Conservation (phyloP, 2,113 vertebrate genomes). For the Brachypodius melanocephalos region DNA sequence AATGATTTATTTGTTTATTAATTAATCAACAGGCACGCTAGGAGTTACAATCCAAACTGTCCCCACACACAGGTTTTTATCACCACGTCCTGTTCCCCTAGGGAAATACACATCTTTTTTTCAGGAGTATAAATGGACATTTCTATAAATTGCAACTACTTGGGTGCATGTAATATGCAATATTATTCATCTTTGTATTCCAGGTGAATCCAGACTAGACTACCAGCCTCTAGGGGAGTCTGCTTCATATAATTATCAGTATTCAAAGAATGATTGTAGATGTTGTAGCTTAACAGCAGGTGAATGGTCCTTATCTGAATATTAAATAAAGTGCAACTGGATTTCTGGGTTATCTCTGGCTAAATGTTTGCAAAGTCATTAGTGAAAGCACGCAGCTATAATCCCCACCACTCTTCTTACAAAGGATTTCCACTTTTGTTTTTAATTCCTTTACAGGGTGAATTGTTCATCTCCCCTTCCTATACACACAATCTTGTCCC, state of each 20-base stretch:
- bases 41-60: conserved; percentile 12
- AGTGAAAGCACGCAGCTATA: conserved; percentile 33
- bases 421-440: conserved; percentile 35
- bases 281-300: conserved; percentile 72
- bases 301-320: conserved; percentile 71
- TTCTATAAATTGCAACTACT: conserved; percentile 62
- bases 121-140: conserved; percentile 44
- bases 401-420: conserved; percentile 15
- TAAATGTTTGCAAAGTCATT: conserved; percentile 65
- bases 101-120: conserved; percentile 42
- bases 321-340: conserved; percentile 69
- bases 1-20: conserved; percentile 49
- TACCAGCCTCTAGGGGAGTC: conserved; percentile 64
- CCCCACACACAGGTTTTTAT: conserved; percentile 37
- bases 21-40: conserved; percentile 32
- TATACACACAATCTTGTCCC: not conserved
- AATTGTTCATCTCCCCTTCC: conserved; percentile 11
- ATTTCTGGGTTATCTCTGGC: conserved; percentile 56
- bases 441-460: conserved; percentile 31
- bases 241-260: conserved; percentile 72
- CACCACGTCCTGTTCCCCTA: not conserved
- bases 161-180: conserved; percentile 61
- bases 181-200: conserved; percentile 70
- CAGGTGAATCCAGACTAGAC: conserved; percentile 69
- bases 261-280: conserved; percentile 71